phyloP scores from a whole-genome alignment of 2,888 invertebrate genomes.

The Tortrix viridana region DNA sequence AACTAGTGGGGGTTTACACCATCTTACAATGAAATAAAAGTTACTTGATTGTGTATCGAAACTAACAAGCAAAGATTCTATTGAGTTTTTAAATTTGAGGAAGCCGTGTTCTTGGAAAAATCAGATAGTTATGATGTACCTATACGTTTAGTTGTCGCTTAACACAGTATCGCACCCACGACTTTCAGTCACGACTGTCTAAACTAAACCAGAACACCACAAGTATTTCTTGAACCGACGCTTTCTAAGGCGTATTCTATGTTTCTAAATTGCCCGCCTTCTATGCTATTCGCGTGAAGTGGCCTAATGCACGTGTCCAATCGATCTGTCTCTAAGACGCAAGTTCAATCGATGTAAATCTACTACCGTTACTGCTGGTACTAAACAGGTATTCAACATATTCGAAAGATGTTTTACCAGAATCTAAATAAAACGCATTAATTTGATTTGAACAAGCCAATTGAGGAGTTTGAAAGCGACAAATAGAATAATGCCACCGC shows the following conservation, averaged over 20 bases:
- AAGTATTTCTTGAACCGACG: conserved; percentile 44
- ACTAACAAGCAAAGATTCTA: no score
- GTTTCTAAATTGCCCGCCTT: conserved; percentile 46
- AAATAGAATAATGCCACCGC: conserved; percentile 64
- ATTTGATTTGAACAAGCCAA: conserved; percentile 52
- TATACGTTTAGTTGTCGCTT: conserved; percentile 40
- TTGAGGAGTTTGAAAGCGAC: conserved; percentile 71
- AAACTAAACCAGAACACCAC: conserved; percentile 47
- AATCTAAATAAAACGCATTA: not conserved
- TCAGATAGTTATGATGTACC: conserved; percentile 6
- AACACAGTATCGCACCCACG: conserved; percentile 47
- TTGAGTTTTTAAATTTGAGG: no score
- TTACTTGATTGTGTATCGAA: no score
- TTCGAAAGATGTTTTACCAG: conserved; percentile 30
- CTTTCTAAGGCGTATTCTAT: conserved; percentile 48
- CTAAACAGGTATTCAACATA: not conserved
- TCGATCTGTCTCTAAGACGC: conserved; percentile 11
- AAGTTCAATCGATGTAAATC: no score
- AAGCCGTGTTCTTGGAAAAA: conserved; percentile 40
- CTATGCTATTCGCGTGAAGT: conserved; percentile 21
- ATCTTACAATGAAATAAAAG: no score
- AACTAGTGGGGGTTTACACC: no score
- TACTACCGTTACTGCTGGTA: no score
- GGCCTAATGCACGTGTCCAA: conserved; percentile 24
- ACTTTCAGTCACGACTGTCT: conserved; percentile 55